phyloP scores from a whole-genome alignment of 2,888 invertebrate species.

The Melipona bicolor region DNA sequence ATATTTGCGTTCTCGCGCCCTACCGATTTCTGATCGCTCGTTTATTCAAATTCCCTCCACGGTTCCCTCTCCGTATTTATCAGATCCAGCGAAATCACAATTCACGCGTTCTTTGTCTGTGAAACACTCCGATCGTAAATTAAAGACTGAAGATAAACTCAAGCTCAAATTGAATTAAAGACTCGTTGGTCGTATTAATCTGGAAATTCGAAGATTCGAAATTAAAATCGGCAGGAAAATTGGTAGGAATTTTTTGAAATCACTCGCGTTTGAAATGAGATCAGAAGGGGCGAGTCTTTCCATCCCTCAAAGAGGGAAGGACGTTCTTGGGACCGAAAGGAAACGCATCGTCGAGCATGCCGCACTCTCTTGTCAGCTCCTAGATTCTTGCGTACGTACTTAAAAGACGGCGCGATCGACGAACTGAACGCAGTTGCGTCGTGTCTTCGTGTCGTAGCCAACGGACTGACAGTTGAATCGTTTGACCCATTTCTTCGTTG shows the following conservation, averaged over 20 bases:
- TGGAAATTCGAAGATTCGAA: too few species aligned
- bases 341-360: not conserved
- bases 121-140: too few species aligned
- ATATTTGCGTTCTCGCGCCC: slow-evolving; percentile 9
- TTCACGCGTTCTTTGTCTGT: not conserved
- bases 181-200: too few species aligned
- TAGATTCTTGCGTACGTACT: not conserved
- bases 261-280: not conserved
- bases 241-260: not conserved
- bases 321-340: slow-evolving; percentile 21
- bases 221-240: too few species aligned
- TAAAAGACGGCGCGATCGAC: slow-evolving; percentile 26
- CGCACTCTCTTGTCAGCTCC: not conserved
- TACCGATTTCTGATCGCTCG: slow-evolving; percentile 26
- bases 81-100: not conserved
- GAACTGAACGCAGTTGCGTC: slow-evolving; percentile 49
- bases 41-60: not conserved
- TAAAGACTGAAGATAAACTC: too few species aligned
- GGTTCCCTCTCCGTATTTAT: not conserved
- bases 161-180: too few species aligned
- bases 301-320: not conserved
- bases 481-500: slow-evolving; percentile 70
- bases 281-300: not conserved
- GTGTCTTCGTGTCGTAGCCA: slow-evolving; percentile 28
- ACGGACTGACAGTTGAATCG: slow-evolving; percentile 69